Conservation (phyloP, 2,113 vertebrate genomes). For the Chionodraco myersi region DNA sequence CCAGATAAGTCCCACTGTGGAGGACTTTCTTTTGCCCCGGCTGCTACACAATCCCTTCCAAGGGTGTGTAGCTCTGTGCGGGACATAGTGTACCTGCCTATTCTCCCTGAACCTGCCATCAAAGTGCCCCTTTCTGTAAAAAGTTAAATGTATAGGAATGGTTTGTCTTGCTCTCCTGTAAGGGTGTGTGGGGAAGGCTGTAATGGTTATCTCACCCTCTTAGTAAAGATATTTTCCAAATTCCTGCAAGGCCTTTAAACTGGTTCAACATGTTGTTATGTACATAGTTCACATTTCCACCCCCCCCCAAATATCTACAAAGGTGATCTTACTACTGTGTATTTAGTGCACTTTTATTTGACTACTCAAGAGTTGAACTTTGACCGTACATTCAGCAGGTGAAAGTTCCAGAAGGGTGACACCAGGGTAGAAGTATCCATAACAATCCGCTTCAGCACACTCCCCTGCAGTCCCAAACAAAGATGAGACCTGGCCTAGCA, state of each 20-base stretch:
- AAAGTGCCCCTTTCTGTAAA: constrained; percentile 18
- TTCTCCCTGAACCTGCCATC: constrained; percentile 25
- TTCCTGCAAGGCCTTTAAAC: constrained; percentile 13
- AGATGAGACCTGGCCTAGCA: constrained; percentile 29
- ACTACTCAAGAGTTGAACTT: not conserved
- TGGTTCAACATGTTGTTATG: constrained; percentile 32
- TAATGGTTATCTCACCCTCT: not conserved
- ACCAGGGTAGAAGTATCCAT: constrained; percentile 7
- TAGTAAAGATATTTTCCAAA: not conserved
- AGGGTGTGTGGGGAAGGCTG: not conserved
- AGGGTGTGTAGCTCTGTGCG: not conserved
- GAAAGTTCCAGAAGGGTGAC: not conserved
- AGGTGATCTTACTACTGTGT: not conserved
- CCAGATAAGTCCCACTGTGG: constrained; percentile 55
- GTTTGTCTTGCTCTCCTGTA: constrained; percentile 6
- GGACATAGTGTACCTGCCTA: constrained; percentile 44
- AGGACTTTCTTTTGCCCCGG: constrained; percentile 49
- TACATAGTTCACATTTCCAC: not conserved
- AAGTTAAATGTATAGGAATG: constrained; percentile 1
- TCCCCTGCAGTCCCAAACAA: constrained; percentile 14
- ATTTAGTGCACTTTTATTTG: not conserved
- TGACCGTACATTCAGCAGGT: not conserved
- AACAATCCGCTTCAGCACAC: constrained; percentile 23
- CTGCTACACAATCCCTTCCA: constrained; percentile 49
- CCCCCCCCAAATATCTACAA: not conserved